Evolutionary conservation across 2,113 vertebrate genomes (phyloP).

Genomic region (Podarcis cretensis): DNA sequence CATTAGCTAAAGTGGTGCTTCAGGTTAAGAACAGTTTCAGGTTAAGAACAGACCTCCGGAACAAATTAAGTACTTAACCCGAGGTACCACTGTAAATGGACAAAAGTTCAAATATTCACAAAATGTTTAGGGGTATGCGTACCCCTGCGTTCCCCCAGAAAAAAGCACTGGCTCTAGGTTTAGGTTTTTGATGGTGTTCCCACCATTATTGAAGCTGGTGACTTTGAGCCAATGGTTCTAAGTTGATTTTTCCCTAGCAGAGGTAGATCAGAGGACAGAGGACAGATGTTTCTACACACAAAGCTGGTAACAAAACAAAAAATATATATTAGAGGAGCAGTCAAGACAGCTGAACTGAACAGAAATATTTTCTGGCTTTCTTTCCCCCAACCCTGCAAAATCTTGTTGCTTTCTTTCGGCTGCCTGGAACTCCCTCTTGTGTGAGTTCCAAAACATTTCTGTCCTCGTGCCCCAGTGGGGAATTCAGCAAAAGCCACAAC

Average conservation of each 20-base stretch:
- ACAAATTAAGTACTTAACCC: too few species aligned
- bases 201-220: neutral
- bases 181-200: neutral
- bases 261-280: slow-evolving; percentile 23
- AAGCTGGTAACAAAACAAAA: too few species aligned
- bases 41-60: too few species aligned
- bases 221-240: slow-evolving; percentile 33
- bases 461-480: slow-evolving; percentile 49
- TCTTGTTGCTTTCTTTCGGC: slow-evolving; percentile 57
- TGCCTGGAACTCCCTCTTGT: slow-evolving; percentile 61
- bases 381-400: slow-evolving; percentile 42
- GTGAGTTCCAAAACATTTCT: slow-evolving; percentile 57
- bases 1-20: too few species aligned
- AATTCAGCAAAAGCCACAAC: slow-evolving; percentile 48
- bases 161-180: neutral
- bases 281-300: neutral
- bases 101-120: too few species aligned
- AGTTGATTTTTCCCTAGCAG: slow-evolving; percentile 3
- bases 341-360: slow-evolving; percentile 53
- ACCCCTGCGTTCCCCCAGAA: too few species aligned
- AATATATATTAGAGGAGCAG: slow-evolving; percentile 9
- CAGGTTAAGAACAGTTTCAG: too few species aligned
- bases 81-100: too few species aligned
- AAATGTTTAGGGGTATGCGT: too few species aligned
- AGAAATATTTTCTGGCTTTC: slow-evolving; percentile 55